Evolutionary conservation across 2,888 invertebrate species (phyloP), one percentile per base, ranked within the genome.

Genomic region (Hypselothyrea guttata): DNA sequence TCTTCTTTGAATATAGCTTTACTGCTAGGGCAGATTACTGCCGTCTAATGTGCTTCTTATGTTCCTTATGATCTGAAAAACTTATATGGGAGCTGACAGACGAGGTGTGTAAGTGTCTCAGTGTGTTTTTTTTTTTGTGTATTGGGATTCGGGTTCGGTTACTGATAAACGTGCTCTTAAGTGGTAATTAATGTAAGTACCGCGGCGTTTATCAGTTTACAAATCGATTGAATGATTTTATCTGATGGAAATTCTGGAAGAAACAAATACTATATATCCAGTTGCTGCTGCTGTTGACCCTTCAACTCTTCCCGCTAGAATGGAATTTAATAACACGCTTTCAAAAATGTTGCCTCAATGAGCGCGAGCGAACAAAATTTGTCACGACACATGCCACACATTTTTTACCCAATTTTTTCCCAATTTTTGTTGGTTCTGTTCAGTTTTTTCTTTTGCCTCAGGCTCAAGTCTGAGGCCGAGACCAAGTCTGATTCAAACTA

Each of bases 21-120:
- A 4, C 44, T 34, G 57, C 44, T 59, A 71, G 69, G 69, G 69
- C 48, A 58, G 44, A 22, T 28, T 38, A 63, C 61, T 67, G 73
- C 45, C 68, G 53, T 78, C 77, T 86, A 87, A 86, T 87, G 85
- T 82, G 88, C 83, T 88, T 88, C 86, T 75, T 79, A 75, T 88
- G 88, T 88, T 73, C 69, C 64, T 4, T 54, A 42, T 48, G 70
- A 58, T 75, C 64, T 55, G 55, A 42, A 46, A 70, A 75, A 56
- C 61, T 58, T 78, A 40, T 74, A 75, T 86, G 75, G 74, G 74
- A 86, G 69, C 74, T 86, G 86, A 85, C 85, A 82, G 86, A 86
- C 82, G 76, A 83, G 86, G 86, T 87, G 86, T 87, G 87, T 78
- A 86, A 84, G 70, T 79, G 78, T 85, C 74, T 70, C 79, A 64